Conservation (phyloP, 2,888 invertebrate species). For the Amiota mariae region DNA sequence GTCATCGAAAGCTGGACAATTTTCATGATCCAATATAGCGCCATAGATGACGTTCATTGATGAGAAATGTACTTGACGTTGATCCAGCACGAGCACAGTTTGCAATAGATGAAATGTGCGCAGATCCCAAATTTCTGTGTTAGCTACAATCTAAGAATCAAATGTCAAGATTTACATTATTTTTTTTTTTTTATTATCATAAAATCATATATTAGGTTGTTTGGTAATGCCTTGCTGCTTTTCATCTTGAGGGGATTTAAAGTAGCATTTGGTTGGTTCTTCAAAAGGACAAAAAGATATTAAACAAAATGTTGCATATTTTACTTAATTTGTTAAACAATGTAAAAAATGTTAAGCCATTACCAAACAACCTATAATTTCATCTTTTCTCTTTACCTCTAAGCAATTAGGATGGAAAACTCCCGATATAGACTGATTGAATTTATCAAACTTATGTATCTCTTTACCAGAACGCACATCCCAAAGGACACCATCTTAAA, state of each 20-base stretch:
- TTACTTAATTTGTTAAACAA: no score
- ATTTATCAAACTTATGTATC: constrained; percentile 97
- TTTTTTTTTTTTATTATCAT: neutral
- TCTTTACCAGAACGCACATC: constrained; percentile 90
- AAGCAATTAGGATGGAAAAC: constrained; percentile 97
- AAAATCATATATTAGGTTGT: neutral
- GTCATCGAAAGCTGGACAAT: constrained; percentile 76
- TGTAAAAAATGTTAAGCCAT: no score
- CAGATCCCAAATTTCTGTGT: constrained; percentile 98
- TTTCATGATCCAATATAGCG: constrained; percentile 80
- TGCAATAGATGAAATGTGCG: constrained; percentile 94
- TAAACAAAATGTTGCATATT: neutral
- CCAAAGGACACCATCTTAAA: constrained; percentile 92
- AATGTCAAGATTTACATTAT: constrained; percentile 12
- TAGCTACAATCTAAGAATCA: constrained; percentile 85
- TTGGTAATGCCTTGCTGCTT: neutral
- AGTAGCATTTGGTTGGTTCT: no score
- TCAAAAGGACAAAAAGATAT: no score
- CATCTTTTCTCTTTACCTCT: constrained; percentile 77
- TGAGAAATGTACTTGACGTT: constrained; percentile 89
- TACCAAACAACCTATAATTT: no score
- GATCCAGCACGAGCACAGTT: constrained; percentile 94
- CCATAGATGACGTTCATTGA: constrained; percentile 91
- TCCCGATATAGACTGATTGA: constrained; percentile 95
- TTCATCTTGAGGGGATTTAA: neutral